Base-by-base conservation (phyloP, 2,113 vertebrate species). In the Misgurnus mizolepis region DNA sequence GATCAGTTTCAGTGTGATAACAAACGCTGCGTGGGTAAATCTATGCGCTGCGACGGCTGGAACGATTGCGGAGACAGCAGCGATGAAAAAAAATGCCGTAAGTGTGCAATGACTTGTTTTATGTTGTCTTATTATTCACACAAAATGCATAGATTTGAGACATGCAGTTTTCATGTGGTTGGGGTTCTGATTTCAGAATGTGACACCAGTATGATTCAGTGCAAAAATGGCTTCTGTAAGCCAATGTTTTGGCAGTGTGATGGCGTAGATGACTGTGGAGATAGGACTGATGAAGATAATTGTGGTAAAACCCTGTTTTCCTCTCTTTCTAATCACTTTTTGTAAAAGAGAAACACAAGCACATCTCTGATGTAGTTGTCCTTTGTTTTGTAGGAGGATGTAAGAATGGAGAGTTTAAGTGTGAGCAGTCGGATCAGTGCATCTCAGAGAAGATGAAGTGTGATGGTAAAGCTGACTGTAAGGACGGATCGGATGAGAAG, bases 181-280 rank as follows among this genome's bases (percentile, higher is more conserved):
- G 41, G 12, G 14, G 40, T 62, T 79, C 49, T 55, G 0, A 2
- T 22, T 83, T 7, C 72, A 94, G 93, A 5, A 27, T 97, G 96
- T 60, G 77, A 11, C 0, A 0, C 85, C 0, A 14, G 80, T 7
- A 91, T 93, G 61, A 95, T 98, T 87, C 85, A 0, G 0, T 99
- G 98, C 83, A 88, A 70, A 18, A 96, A 96, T 0, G 90, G 89
- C 0, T 53, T 95, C 55, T 99, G 98, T 86, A 98, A 98, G 82
- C 93, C 97, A 7, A 87, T 43, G 5, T 96, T 94, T 87, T 99
- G 95, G 96, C 67, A 93, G 17, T 99, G 98, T 0, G 96, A 99
- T 4, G 91, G 88, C 0, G 88, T 98, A 0, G 83, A 98, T 0
- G 98, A 99, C 90, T 99, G 98, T 0, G 96, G 95, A 0, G 98